Conservation (phyloP, 2,113 vertebrate species). For the Gymnogyps californianus region DNA sequence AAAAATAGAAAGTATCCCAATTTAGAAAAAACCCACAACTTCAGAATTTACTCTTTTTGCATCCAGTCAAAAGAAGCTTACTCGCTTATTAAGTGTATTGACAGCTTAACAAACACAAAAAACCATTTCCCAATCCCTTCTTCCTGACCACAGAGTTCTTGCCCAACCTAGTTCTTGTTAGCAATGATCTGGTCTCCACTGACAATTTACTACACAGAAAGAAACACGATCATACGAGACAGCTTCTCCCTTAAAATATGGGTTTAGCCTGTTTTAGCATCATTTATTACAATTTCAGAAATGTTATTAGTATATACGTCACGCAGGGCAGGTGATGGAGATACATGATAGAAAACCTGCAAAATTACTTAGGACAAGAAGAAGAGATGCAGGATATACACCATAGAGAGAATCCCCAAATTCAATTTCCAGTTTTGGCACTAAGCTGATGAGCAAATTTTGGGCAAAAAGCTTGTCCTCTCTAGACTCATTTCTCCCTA, state of each 20-base stretch:
- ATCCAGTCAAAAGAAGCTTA: neutral
- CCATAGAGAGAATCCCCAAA: neutral
- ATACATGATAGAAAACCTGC: neutral
- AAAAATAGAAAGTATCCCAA: neutral
- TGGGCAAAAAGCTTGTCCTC: neutral
- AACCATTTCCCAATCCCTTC: neutral
- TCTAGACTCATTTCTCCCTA: neutral
- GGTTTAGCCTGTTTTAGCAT: neutral
- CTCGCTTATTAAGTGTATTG: neutral
- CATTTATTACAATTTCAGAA: neutral
- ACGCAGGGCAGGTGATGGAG: neutral
- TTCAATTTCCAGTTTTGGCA: neutral
- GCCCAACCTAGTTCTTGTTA: neutral
- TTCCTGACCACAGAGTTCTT: neutral
- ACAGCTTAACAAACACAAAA: neutral
- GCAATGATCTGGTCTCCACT: neutral
- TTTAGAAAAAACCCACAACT: neutral
- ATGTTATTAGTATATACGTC: neutral
- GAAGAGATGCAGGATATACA: neutral
- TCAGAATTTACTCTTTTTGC: neutral
- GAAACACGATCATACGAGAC: fast-evolving
- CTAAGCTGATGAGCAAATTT: neutral
- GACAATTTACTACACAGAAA: neutral
- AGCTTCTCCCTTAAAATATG: neutral
- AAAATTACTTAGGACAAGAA: neutral